phyloP scores from a whole-genome alignment of 1,140 invertebrate genomes.

The Drosophila lini region DNA sequence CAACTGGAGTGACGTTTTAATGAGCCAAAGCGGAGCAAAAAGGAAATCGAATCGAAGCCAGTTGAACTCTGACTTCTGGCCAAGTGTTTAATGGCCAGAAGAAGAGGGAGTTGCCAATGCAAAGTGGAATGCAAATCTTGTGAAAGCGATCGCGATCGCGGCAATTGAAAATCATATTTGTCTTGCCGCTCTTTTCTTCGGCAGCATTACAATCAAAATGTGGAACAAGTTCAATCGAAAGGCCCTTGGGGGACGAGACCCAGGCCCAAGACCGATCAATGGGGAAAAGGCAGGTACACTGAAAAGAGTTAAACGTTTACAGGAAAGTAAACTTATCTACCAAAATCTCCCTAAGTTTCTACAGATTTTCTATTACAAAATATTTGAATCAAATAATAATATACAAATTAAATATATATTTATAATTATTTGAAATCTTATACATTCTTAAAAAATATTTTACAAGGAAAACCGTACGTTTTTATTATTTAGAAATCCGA shows the following conservation, averaged over 20 bases:
- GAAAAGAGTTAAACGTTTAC: not conserved
- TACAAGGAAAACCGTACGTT: too few relatives aligned
- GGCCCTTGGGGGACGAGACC: conserved; percentile 51
- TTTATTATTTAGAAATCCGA: too few relatives aligned
- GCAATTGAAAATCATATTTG: conserved; percentile 81
- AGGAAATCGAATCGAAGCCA: conserved; percentile 43
- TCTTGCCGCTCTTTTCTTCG: conserved; percentile 49
- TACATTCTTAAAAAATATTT: too few relatives aligned
- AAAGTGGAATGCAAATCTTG: conserved; percentile 70
- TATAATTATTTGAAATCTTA: too few relatives aligned
- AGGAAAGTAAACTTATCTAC: not conserved
- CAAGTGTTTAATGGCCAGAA: conserved; percentile 67
- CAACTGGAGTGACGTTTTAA: conserved; percentile 58
- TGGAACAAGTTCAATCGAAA: conserved; percentile 83
- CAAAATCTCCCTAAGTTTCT: too few relatives aligned
- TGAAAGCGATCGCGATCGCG: conserved; percentile 65
- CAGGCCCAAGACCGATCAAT: conserved; percentile 32
- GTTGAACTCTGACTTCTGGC: conserved; percentile 68
- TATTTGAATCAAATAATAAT: not conserved
- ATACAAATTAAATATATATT: too few relatives aligned
- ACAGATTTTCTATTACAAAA: not conserved
- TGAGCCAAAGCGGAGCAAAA: conserved; percentile 44
- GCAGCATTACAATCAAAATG: conserved; percentile 80
- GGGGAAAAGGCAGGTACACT: conserved; percentile 1
- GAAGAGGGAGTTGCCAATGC: conserved; percentile 26